These are phyloP conservation scores for Lacerta viridis DNA, from an alignment of 2,797 vertebrate species.

Conservation along the genomic window DNA sequence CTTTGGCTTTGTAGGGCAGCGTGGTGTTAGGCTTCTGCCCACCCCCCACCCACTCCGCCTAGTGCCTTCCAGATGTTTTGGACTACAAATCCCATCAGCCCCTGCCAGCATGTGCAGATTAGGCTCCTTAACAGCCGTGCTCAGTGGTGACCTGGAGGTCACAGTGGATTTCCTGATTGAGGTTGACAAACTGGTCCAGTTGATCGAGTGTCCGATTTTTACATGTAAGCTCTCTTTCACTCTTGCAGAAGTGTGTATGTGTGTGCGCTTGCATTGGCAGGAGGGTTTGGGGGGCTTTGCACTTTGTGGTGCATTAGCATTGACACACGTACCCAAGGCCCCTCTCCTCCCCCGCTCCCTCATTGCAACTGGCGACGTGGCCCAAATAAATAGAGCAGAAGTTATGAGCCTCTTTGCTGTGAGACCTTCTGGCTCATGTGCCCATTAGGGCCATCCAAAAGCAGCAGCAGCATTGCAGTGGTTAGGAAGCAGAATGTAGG, in stretches of 20 bases:
- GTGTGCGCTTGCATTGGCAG: background rate
- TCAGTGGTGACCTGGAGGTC: constrained; percentile 94
- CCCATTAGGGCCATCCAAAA: background rate
- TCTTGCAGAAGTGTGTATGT: background rate
- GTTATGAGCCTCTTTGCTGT: constrained; percentile 65
- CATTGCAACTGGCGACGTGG: fast-evolving
- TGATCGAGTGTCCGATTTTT: constrained; percentile 98
- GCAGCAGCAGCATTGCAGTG: background rate
- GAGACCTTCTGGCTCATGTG: constrained; percentile 34
- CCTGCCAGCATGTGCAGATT: background rate
- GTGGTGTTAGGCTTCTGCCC: no score
- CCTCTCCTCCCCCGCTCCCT: background rate
- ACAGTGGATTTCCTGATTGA: constrained; percentile 98
- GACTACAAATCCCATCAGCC: background rate
- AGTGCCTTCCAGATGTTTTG: no score
- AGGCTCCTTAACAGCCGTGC: constrained; percentile 72
- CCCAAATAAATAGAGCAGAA: constrained; percentile 77
- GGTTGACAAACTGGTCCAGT: constrained; percentile 98
- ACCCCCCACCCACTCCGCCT: no score
- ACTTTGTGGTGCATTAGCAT: fast-evolving
- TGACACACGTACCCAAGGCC: background rate
- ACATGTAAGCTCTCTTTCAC: constrained; percentile 86
- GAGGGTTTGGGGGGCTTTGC: fast-evolving
- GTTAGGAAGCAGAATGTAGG: constrained; percentile 33
- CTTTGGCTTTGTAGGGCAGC: no score